Base-by-base conservation (phyloP, 1,140 invertebrate species). In the Euwallacea fornicatus region DNA sequence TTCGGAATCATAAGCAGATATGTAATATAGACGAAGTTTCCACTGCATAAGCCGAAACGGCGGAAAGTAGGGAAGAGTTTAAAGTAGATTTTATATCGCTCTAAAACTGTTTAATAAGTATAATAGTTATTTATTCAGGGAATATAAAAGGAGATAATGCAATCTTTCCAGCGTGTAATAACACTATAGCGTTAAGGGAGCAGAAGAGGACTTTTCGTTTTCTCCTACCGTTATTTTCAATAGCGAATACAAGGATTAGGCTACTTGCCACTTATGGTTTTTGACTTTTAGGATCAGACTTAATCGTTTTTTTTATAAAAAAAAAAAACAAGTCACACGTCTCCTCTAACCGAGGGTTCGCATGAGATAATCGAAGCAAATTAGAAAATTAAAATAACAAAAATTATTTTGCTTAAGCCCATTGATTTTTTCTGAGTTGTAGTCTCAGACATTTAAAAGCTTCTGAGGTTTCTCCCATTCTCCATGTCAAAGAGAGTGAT, bases 1-100 rank as follows among this genome's bases (percentile, higher is more conserved):
- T 60, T 60, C 43, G 46, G 43, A 50, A 59, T 68, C 66, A 68
- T 68, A 59, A 60, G 55, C 56, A 68, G 55, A 68, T 68, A 60
- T 65, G 50, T 65, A 65, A 65, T 65, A 54, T 55, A 61, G 59
- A 61, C 59, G 42, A 61, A 61, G 59, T 61, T 61, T 61, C 55
- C 55, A 58, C 55, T 58, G 55, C 21, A 58, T 58, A 58, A 58
- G 55, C 55, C 21, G 55, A 58, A 58, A 7, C 55, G 55, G 55
- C 55, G 55, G 55, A 58, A 58, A 58, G 21, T 58, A 58, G 10
- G 55, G 55, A 13, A 16, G 55, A 58, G 55, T 58, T 58, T 58
- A 58, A 33, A 58, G 55, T 58, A 33, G 55, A 58, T 58, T 58
- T 58, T 58, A 58, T 58, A 58, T 58, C 21, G 13, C 21, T 58